phyloP scores from a whole-genome alignment of 2,888 invertebrate genomes.

The Danaus chrysippus region DNA sequence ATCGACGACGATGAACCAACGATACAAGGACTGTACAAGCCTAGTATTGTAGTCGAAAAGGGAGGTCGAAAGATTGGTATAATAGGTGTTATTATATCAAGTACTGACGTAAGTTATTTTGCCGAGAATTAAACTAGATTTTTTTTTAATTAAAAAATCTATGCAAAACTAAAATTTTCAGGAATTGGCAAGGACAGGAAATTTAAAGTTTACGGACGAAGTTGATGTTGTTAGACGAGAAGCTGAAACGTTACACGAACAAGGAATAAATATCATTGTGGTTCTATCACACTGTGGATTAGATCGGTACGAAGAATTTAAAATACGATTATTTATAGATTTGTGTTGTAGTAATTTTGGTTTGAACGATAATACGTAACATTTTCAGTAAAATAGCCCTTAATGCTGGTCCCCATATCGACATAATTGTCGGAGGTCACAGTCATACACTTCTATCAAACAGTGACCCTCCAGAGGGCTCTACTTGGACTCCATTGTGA shows the following conservation, averaged over 20 bases:
- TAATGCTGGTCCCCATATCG: conserved; percentile 83
- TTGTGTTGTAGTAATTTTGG: background rate
- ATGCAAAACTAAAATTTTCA: conserved; percentile 40
- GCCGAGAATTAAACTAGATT: conserved; percentile 12
- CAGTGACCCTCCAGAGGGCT: conserved; percentile 71
- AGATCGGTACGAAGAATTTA: conserved; percentile 66
- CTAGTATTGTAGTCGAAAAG: conserved; percentile 82
- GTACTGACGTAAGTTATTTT: conserved; percentile 54
- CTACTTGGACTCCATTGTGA: conserved; percentile 74
- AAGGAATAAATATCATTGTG: conserved; percentile 87
- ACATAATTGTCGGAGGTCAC: conserved; percentile 91
- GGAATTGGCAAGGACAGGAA: conserved; percentile 82
- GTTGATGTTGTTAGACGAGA: conserved; percentile 82
- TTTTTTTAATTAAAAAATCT: background rate
- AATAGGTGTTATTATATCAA: conserved; percentile 83
- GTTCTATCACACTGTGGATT: conserved; percentile 91
- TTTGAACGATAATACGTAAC: background rate
- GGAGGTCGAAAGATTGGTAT: conserved; percentile 85
- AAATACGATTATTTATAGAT: background rate
- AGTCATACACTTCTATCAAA: conserved; percentile 88
- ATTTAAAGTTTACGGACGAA: conserved; percentile 84
- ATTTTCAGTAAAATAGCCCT: conserved; percentile 80
- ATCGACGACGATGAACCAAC: conserved; percentile 83
- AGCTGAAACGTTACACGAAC: conserved; percentile 79
- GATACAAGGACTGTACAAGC: conserved; percentile 82